Evolutionary conservation across 2,113 vertebrate species (phyloP).

Genomic region (Macrotis lagotis): DNA sequence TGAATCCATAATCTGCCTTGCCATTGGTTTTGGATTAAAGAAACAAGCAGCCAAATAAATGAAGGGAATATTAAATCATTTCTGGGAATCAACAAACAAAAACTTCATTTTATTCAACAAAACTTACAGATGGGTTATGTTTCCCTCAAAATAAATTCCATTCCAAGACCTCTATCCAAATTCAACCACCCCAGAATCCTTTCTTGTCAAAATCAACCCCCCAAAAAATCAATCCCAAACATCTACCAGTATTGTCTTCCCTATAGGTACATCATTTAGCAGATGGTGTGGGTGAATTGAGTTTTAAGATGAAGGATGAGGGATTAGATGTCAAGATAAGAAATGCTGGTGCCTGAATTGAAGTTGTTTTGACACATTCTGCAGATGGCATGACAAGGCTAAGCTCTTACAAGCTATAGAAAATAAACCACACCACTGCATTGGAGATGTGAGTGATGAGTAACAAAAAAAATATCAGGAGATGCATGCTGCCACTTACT

Average conservation of each 20-base stretch:
- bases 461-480: not conserved
- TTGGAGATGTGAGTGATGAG: not conserved
- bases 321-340: conserved; percentile 54
- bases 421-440: not conserved
- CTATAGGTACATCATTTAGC: not conserved
- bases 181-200: conserved; percentile 19
- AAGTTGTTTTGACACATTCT: not conserved
- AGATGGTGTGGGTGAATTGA: not conserved
- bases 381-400: not conserved
- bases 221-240: conserved; percentile 39
- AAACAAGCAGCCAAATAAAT: not conserved
- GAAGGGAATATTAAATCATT: not conserved
- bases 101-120: not conserved
- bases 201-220: conserved; percentile 9
- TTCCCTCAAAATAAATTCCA: not conserved
- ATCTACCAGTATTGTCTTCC: conserved; percentile 35
- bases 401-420: not conserved
- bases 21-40: not conserved
- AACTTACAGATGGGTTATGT: not conserved
- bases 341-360: not conserved
- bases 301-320: conserved; percentile 52
- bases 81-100: not conserved
- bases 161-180: not conserved
- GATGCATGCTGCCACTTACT: not conserved
- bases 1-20: not conserved